Evolutionary conservation across 2,113 vertebrate species (phyloP), one percentile per base, ranked within the genome.

Genomic region (Phoenicopterus ruber): DNA sequence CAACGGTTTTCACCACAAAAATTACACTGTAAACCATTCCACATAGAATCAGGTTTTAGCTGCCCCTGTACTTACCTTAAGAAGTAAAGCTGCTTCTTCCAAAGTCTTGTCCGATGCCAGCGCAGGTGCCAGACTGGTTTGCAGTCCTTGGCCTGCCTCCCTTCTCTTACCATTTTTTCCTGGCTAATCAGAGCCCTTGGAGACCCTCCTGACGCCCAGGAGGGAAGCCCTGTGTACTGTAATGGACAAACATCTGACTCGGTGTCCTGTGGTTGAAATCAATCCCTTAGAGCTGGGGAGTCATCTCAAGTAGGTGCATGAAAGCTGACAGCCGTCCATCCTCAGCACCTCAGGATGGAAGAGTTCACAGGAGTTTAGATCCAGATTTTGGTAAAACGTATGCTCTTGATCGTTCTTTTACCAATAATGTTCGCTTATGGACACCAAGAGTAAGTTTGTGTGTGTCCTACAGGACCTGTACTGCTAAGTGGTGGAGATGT

Each of bases 301-400:
- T 63, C 38, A 58, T 26, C 38, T 47, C 2, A 5, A 76, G 24
- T 63, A 77, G 32, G 10, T 0, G 0, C 24, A 54, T 3, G 32
- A 69, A 69, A 71, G 29, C 9, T 19, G 47, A 61, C 15, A 71
- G 13, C 17, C 9, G 0, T 19, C 34, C 36, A 89, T 38, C 55
- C 52, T 77, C 67, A 65, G 77, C 20, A 55, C 2, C 9, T 57
- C 32, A 36, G 34, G 22, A 67, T 18, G 17, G 63, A 80, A 61
- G 34, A 76, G 36, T 49, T 77, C 47, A 61, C 28, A 58, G 15
- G 52, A 76, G 25, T 2, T 90, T 29, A 66, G 32, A 76, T 54
- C 36, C 13, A 46, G 19, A 46, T 82, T 85, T 21, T 40, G 13
- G 74, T 55, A 72, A 58, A 40, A 59, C 4, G 47, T 87, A 44